Evolutionary conservation across 2,797 vertebrate species (phyloP).

Genomic region (Hafferia zeledoni): DNA sequence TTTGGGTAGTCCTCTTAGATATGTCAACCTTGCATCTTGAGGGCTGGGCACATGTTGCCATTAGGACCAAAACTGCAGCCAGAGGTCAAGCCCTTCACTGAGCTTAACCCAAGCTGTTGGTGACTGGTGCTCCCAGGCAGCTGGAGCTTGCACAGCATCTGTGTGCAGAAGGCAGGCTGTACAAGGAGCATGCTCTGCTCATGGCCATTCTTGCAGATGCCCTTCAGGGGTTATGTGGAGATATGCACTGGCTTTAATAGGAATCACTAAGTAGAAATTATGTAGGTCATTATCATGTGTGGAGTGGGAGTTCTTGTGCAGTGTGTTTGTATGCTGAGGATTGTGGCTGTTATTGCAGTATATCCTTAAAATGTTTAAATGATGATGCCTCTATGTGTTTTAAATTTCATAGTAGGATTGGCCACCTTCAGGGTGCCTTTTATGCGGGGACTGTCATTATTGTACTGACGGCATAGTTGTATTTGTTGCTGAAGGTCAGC

Average conservation of each 20-base stretch:
- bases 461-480: not conserved
- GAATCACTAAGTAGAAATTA: constrained; percentile 36
- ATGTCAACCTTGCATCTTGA: not conserved
- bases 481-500: not conserved
- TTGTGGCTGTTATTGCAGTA: not conserved
- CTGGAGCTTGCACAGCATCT: not conserved
- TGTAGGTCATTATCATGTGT: not conserved
- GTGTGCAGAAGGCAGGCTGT: not conserved
- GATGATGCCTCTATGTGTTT: not conserved
- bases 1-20: not conserved
- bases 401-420: not conserved
- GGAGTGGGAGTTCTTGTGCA: constrained; percentile 1
- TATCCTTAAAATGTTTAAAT: not conserved
- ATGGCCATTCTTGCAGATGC: not conserved
- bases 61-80: not conserved
- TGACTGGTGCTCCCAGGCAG: not conserved
- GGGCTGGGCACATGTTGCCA: not conserved
- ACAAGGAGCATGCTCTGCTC: not conserved
- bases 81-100: not conserved
- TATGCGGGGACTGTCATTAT: not conserved
- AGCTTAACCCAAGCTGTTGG: accelerated
- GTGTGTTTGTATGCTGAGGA: not conserved
- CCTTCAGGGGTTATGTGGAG: not conserved
- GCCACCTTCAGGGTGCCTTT: not conserved
- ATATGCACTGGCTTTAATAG: not conserved